Evolutionary conservation across 2,888 invertebrate genomes (phyloP).

Genomic region (Nomada goodeniana): DNA sequence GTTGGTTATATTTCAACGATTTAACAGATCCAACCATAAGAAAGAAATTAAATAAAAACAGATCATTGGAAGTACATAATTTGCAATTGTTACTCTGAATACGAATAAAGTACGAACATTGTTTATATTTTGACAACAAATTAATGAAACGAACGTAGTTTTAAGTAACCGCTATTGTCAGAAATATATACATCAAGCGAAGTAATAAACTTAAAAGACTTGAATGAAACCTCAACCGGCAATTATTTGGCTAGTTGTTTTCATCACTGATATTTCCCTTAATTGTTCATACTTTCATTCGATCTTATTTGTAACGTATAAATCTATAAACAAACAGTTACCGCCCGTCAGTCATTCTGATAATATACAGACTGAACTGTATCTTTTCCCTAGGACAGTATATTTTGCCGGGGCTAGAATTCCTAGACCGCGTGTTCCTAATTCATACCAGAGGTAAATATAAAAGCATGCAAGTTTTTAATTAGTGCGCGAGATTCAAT

Average conservation of each 20-base stretch:
- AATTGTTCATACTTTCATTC: not conserved
- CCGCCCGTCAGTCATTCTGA: constrained; percentile 34
- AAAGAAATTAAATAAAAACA: constrained; percentile 26
- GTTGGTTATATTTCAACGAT: constrained; percentile 46
- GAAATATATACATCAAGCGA: constrained; percentile 35
- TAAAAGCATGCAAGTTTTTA: not conserved
- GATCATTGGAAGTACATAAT: constrained; percentile 29
- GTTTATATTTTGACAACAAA: constrained; percentile 17
- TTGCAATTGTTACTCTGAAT: not conserved
- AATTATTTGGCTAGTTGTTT: not conserved
- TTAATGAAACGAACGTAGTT: constrained; percentile 15
- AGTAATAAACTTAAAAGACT: not conserved
- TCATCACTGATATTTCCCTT: too few relatives aligned
- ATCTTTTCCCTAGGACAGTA: constrained; percentile 23
- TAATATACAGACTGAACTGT: constrained; percentile 21
- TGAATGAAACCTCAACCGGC: constrained; percentile 40
- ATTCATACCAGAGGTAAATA: not conserved
- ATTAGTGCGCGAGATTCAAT: too few relatives aligned
- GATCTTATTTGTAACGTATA: constrained; percentile 17
- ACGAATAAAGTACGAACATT: constrained; percentile 6
- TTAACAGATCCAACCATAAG: constrained; percentile 36
- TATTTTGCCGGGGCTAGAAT: not conserved
- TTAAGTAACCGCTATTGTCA: constrained; percentile 23
- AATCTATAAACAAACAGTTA: constrained; percentile 46
- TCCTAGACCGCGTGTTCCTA: constrained; percentile 1